phyloP scores from a whole-genome alignment of 1,140 invertebrate species.

The Andricus grossulariae region DNA sequence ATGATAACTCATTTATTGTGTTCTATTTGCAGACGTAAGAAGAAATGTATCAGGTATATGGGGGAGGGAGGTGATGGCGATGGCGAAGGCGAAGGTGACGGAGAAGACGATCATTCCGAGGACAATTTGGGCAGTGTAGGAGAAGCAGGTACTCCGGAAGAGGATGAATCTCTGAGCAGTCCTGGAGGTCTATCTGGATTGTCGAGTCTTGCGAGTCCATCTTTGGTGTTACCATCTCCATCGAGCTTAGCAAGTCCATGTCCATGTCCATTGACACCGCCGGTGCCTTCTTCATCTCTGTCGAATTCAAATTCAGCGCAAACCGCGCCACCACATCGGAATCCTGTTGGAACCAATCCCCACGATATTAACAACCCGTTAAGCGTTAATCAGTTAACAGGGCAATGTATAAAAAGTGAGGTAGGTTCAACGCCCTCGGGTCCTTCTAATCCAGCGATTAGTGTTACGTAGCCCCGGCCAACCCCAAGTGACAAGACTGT shows the following conservation, averaged over 20 bases:
- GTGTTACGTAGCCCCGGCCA: conserved; percentile 79
- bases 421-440: conserved; percentile 72
- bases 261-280: conserved; percentile 73
- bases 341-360: conserved; percentile 92
- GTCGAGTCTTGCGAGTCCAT: conserved; percentile 86
- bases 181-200: conserved; percentile 86
- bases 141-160: conserved; percentile 81
- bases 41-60: conserved; percentile 98
- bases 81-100: conserved; percentile 80
- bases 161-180: conserved; percentile 86
- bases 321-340: conserved; percentile 71
- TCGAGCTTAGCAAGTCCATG: conserved; percentile 82
- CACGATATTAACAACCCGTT: conserved; percentile 93
- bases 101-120: conserved; percentile 83
- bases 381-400: conserved; percentile 91
- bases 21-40: conserved; percentile 91
- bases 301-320: conserved; percentile 57
- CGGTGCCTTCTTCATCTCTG: conserved; percentile 70
- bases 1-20: not conserved
- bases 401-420: conserved; percentile 81
- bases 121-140: conserved; percentile 88
- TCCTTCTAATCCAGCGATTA: conserved; percentile 78
- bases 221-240: conserved; percentile 81
- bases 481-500: conserved; percentile 74
- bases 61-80: conserved; percentile 83